Evolutionary conservation across 2,888 invertebrate genomes (phyloP), one percentile per base, ranked within the genome.

Genomic region (Callyntrura guangdongensis): DNA sequence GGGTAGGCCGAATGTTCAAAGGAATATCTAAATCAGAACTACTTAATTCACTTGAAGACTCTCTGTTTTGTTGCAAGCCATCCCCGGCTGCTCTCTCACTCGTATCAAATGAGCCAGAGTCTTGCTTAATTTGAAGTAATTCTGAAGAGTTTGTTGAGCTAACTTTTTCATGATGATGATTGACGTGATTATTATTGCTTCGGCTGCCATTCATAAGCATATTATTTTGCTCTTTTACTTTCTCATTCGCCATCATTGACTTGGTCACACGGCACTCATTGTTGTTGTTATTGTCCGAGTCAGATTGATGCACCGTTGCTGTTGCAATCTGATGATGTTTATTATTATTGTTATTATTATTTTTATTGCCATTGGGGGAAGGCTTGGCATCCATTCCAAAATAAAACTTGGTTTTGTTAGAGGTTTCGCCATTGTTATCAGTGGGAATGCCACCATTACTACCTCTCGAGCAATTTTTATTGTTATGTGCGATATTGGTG

Each of bases 1-100:
- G 94, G 0, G 97, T 97, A 0, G 98, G 98, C 0, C 97, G 96
- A 88, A 98, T 95, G 91, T 97, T 96, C 84, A 98, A 95, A 27
- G 97, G 96, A 86, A 98, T 97, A 79, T 97, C 97, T 81, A 94
- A 87, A 72, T 94, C 94, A 27, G 93, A 93, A 89, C 92, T 90
- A 82, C 92, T 92, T 88, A 94, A 92, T 77, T 92, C 93, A 84
- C 91, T 93, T 72, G 92, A 94, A 49, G 93, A 94, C 92, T 90
- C 93, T 89, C 69, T 92, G 87, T 82, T 92, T 86, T 61, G 93
- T 89, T 61, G 61, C 53, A 61, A 53, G 6, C 53, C 64, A 11
- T 82, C 74, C 20, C 84, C 85, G 0, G 61, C 67, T 95, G 95
- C 93, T 92, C 94, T 59, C 92, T 94, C 67, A 95, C 84, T 94